Conservation (phyloP, 2,113 vertebrate species). For the Eretmochelys imbricata region DNA sequence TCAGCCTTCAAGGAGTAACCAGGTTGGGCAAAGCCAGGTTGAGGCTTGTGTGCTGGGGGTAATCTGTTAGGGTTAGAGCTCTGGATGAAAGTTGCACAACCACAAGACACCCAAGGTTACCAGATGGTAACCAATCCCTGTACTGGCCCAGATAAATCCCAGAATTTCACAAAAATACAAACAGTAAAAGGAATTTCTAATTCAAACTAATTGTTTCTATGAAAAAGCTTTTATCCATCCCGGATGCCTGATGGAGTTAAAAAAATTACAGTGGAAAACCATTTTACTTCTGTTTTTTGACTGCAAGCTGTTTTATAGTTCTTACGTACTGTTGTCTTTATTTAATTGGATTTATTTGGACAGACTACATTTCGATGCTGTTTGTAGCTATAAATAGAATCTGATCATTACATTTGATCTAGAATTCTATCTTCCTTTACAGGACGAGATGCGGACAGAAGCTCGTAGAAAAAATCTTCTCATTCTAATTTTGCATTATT, state of each 20-base stretch:
- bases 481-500: slow-evolving; percentile 92
- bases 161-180: neutral
- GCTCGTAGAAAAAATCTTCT: slow-evolving; percentile 91
- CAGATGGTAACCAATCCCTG: neutral
- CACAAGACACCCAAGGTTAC: neutral
- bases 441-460: slow-evolving; percentile 89
- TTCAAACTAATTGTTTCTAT: neutral
- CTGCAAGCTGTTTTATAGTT: slow-evolving; percentile 49
- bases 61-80: neutral
- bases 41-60: neutral
- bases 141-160: neutral
- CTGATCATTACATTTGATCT: slow-evolving; percentile 45
- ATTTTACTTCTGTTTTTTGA: slow-evolving; percentile 55
- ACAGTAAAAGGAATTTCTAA: neutral
- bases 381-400: slow-evolving; percentile 55
- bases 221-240: slow-evolving; percentile 18
- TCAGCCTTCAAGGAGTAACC: neutral
- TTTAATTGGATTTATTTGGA: slow-evolving; percentile 65
- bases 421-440: slow-evolving; percentile 70
- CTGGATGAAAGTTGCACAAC: neutral
- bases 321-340: slow-evolving; percentile 63
- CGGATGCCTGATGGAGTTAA: slow-evolving; percentile 36
- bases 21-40: neutral
- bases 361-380: slow-evolving; percentile 51
- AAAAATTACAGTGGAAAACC: slow-evolving; percentile 55